A percentile compares a stretch with the other conserved stretches of the same genome.
phyloP scores from a whole-genome alignment of 2,888 invertebrate genomes.

The Cephus rjabovi region DNA sequence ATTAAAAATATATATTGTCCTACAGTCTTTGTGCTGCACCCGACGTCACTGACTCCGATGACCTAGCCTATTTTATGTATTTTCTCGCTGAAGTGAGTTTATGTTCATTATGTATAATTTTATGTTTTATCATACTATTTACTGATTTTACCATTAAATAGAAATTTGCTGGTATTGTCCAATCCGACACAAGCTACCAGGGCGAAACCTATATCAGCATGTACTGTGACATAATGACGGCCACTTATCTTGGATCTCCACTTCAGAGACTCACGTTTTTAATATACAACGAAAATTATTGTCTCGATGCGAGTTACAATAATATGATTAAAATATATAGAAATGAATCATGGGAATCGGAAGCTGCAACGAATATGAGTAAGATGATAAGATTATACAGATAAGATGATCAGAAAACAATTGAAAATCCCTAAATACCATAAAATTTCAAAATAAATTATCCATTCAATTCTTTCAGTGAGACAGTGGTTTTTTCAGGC shows the following conservation, averaged over 20 bases:
- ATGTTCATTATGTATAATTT: not conserved
- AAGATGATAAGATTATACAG: conserved; percentile 9
- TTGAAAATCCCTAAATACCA: not conserved
- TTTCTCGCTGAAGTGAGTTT: conserved; percentile 47
- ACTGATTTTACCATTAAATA: conserved; percentile 18
- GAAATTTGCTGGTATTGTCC: conserved; percentile 50
- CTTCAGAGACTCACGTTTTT: conserved; percentile 41
- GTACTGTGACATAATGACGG: conserved; percentile 44
- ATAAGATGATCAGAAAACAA: not conserved
- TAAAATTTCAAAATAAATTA: not conserved
- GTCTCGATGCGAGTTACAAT: conserved; percentile 35
- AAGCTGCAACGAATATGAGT: conserved; percentile 23
- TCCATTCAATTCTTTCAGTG: conserved; percentile 65
- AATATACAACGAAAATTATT: conserved; percentile 8
- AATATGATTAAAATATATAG: conserved; percentile 27
- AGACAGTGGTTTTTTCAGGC: conserved; percentile 87
- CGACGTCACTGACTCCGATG: conserved; percentile 37
- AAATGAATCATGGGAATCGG: conserved; percentile 31
- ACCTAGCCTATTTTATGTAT: conserved; percentile 65
- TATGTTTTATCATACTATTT: conserved; percentile 4
- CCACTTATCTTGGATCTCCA: conserved; percentile 35
- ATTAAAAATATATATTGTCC: conserved; percentile 11
- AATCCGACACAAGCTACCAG: conserved; percentile 39
- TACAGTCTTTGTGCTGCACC: conserved; percentile 57
- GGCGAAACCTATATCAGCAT: conserved; percentile 31